Base-by-base conservation (phyloP, 2,888 invertebrate genomes). In the Acrocyrtus sp. region DNA sequence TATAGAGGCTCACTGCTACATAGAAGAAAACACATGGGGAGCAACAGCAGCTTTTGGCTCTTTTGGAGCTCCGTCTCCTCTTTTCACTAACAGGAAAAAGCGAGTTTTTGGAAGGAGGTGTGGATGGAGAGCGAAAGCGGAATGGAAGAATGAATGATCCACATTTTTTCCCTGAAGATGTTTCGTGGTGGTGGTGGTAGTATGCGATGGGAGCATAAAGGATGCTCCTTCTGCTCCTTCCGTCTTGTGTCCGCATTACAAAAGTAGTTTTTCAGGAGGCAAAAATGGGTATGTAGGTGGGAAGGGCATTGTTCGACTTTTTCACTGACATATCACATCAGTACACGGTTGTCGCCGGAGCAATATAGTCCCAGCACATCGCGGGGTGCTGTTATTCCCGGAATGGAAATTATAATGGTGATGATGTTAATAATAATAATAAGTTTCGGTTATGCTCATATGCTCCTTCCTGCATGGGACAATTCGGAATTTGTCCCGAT, bases 301-400 rank as follows among this genome's bases (percentile, higher is more conserved):
- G 62, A 61, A 62, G 62, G 69, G 61, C 62, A 69, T 69, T 62
- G 69, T 69, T 69, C 69, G 60, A 69, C 56, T 41, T 21, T n/a
- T 45, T 45, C 45, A 17, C 15, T 12, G 15, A 45, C 45, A 45
- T 45, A 17, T 12, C 34, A n/a, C n/a, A 34, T 34, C 34, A 34
- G 5, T 34, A 34, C 12, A n/a, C n/a, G n/a, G n/a, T n/a, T n/a
- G n/a, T n/a, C n/a, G n/a, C n/a, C n/a, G n/a, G n/a, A n/a, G n/a
- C 34, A 34, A 34, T 12, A 34, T 34, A 5, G 34, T 34, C 34
- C n/a, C n/a, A n/a, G n/a, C n/a, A n/a, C n/a, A n/a, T n/a, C n/a
- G n/a, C n/a, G n/a, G n/a, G n/a, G n/a, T n/a, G 12, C 34, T 34
- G 6, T 34, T 12, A 34, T 12, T 34, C 34, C 34, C 34, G 12